Conservation (phyloP, 2,113 vertebrate species). For the Galemys pyrenaicus region DNA sequence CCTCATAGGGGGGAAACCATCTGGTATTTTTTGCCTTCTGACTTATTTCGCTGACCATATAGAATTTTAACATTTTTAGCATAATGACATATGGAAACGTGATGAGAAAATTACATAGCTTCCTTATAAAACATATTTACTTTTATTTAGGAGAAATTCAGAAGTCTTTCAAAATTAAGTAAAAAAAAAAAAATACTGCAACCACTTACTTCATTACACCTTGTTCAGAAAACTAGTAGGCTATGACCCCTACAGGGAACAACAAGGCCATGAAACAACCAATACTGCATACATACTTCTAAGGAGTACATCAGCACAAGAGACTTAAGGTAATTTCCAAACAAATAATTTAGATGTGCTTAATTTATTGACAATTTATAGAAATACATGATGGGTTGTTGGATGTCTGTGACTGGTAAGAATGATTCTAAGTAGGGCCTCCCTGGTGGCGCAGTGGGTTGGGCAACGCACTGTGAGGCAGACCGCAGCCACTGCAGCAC, state of each 20-base stretch:
- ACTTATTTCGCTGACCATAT: too few relatives aligned
- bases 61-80: not conserved
- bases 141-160: slow-evolving; percentile 34
- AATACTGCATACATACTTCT: not conserved
- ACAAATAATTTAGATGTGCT: not conserved
- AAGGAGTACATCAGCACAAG: not conserved
- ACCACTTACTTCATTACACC: not conserved
- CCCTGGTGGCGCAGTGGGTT: too few relatives aligned
- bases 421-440: not conserved
- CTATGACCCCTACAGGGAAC: not conserved
- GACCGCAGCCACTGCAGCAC: too few relatives aligned
- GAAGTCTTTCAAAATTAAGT: slow-evolving; percentile 11
- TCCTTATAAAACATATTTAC: not conserved
- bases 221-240: not conserved
- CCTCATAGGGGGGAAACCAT: too few relatives aligned
- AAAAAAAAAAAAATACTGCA: slow-evolving; percentile 44
- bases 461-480: too few relatives aligned
- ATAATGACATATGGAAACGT: not conserved
- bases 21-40: too few relatives aligned
- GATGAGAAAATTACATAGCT: not conserved
- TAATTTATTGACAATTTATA: slow-evolving; percentile 8
- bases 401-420: not conserved
- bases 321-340: slow-evolving; percentile 32
- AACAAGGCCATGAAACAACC: not conserved
- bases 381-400: not conserved